A percentile compares a stretch with the other conserved stretches of the same genome.
Evolutionary conservation across 2,888 invertebrate species (phyloP).

Genomic region (Chloroclysta siterata): DNA sequence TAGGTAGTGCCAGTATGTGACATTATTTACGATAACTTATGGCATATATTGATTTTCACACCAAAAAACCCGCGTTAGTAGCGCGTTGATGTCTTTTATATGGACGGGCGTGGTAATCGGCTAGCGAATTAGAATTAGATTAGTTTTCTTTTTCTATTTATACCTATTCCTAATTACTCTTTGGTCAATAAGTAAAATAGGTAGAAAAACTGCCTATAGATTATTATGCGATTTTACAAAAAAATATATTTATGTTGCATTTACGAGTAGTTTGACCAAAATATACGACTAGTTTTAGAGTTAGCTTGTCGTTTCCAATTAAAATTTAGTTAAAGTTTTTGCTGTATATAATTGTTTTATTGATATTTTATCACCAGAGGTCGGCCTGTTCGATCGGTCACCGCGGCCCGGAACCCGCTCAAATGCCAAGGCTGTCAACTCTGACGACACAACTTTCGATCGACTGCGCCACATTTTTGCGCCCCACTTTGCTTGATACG

Average conservation of each 20-base stretch:
- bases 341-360: slow-evolving; percentile 22
- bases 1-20: too few relatives aligned
- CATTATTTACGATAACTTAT: too few relatives aligned
- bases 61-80: neutral
- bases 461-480: slow-evolving; percentile 79
- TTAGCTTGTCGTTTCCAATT: neutral
- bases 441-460: slow-evolving; percentile 83
- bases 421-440: slow-evolving; percentile 85
- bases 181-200: too few relatives aligned
- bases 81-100: slow-evolving; percentile 33
- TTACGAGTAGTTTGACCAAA: too few relatives aligned
- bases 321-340: slow-evolving; percentile 15
- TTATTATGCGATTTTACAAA: too few relatives aligned
- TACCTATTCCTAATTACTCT: too few relatives aligned
- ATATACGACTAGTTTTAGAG: neutral
- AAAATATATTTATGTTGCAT: too few relatives aligned
- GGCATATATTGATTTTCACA: too few relatives aligned
- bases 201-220: too few relatives aligned
- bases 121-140: neutral
- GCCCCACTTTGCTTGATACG: slow-evolving; percentile 63
- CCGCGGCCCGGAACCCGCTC: slow-evolving; percentile 77
- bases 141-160: neutral
- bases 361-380: slow-evolving; percentile 50
- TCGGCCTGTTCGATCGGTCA: slow-evolving; percentile 65
- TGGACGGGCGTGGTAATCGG: slow-evolving; percentile 1